Evolutionary conservation across 2,888 invertebrate species (phyloP).

Genomic region (Metallyticus violacea): DNA sequence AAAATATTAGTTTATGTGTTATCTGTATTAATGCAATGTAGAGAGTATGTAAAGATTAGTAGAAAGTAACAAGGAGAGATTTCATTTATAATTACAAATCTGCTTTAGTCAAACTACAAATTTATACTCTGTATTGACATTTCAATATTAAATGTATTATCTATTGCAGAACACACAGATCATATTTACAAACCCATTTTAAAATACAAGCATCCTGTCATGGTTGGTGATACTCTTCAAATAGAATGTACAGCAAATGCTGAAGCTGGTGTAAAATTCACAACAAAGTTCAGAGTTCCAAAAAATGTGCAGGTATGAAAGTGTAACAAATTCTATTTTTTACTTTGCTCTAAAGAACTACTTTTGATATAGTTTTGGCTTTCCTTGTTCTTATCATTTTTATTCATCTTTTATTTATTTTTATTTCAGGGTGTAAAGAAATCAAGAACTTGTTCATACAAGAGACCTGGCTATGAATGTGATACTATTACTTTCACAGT

Average conservation of each 20-base stretch:
- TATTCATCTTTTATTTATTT: neutral
- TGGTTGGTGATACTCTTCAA: neutral
- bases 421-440: neutral
- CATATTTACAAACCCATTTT: neutral
- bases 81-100: neutral
- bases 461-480: neutral
- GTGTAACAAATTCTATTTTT: neutral
- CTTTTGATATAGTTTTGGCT: neutral
- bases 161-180: neutral
- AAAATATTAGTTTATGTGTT: no score
- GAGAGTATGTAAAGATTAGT: neutral
- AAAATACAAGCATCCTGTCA: neutral
- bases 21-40: neutral
- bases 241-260: neutral
- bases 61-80: neutral
- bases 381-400: neutral
- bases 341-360: neutral
- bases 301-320: neutral
- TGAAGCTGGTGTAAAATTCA: neutral
- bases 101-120: neutral
- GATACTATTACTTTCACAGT: neutral
- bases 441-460: no score
- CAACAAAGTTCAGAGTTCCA: neutral
- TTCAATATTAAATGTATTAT: neutral
- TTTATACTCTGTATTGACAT: neutral